Base-by-base conservation (phyloP, 2,797 vertebrate species). In the Scomberomorus guttatus region DNA sequence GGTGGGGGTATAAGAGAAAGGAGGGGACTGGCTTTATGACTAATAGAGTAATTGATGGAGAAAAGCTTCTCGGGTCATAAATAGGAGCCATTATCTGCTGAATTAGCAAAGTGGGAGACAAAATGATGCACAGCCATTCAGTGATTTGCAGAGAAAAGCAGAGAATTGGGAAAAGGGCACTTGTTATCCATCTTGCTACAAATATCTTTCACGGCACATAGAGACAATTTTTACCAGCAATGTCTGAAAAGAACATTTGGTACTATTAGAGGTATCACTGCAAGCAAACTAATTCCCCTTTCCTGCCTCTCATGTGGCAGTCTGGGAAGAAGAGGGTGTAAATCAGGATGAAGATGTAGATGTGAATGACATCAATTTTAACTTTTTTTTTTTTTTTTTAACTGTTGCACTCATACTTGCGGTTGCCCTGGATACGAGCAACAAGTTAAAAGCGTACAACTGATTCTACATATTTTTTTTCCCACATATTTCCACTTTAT, bases 51-150 rank as follows among this genome's bases (percentile, higher is more conserved):
- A 95, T 93, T 92, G 91, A 93, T 89, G 85, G 89, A 83, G 84
- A 68, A 88, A 91, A 89, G 92, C 92, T 93, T 92, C 91, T 88
- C 87, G 6, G 76, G 85, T 90, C 89, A 92, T 92, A 94, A 93
- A 94, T 94, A 93, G 94, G 88, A 89, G 79, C 90, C 92, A 94
- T 95, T 94, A 95, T 79, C 84, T 17, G n/a, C 83, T 56, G 87
- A 89, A 94, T 94, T 94, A 91, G 92, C 87, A 92, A 92, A 92
- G 90, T 92, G 93, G 90, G 79, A 84, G 91, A 83, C 86, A 91
- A 94, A 94, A 93, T 92, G 88, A 90, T 77, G 77, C 83, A 72
- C 67, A 34, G 70, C 74, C 81, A 82, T 92, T 93, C 81, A 80
- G 87, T 89, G 88, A 87, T 90, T 87, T 90, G 75, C 81, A 70